Evolutionary conservation across 2,888 invertebrate genomes (phyloP).

Genomic region (Salpingus planirostris): DNA sequence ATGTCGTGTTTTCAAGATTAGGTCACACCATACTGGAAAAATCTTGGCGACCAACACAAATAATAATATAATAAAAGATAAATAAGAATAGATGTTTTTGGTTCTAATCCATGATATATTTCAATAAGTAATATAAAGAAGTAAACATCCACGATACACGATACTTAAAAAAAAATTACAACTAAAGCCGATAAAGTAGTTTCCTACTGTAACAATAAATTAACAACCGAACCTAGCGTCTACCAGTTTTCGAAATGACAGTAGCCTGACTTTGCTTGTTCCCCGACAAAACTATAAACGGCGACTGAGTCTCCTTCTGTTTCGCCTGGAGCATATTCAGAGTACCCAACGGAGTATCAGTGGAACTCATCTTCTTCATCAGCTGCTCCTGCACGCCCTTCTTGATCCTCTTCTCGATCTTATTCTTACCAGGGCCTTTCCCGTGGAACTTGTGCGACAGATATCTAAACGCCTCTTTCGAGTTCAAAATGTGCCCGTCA

Average conservation of each 20-base stretch:
- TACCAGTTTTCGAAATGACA: conserved; percentile 35
- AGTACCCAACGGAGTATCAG: conserved; percentile 94
- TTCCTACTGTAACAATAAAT: no score
- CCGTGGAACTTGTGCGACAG: conserved; percentile 98
- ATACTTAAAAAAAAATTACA: no score
- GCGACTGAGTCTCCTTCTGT: conserved; percentile 88
- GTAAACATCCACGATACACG: no score
- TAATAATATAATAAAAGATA: no score
- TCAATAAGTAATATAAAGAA: no score
- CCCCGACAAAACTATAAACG: conserved; percentile 89
- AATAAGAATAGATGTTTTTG: no score
- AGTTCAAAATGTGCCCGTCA: conserved; percentile 81
- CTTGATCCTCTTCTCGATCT: conserved; percentile 92
- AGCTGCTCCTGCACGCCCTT: conserved; percentile 88
- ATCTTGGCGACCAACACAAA: no score
- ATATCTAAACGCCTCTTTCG: conserved; percentile 86
- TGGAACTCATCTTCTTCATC: conserved; percentile 96
- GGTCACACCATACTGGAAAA: no score
- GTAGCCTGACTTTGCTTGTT: conserved; percentile 57
- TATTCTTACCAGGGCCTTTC: conserved; percentile 98
- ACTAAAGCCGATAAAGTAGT: no score
- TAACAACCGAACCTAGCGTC: no score
- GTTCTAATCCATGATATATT: no score
- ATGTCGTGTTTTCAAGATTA: no score
- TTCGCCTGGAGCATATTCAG: conserved; percentile 90